Base-by-base conservation (phyloP, 2,888 invertebrate species). In the Seira sanloemensis region DNA sequence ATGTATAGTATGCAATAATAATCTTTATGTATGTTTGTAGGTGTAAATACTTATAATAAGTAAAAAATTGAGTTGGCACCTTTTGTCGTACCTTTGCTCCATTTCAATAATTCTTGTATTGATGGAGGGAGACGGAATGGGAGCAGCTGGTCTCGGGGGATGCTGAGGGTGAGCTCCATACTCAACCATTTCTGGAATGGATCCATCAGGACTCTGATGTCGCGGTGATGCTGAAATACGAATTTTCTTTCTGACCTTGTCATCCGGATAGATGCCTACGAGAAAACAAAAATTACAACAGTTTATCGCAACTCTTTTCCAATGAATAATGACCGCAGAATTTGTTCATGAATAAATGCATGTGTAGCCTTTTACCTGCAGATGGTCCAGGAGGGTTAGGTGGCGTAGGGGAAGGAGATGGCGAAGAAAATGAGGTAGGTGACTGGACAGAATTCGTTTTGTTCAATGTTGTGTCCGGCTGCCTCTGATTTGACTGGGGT, bases 361-460 rank as follows among this genome's bases (percentile, higher is more conserved):
- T n/a, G n/a, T n/a, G n/a, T n/a, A n/a, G n/a, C n/a, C n/a, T n/a
- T 50, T 26, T 79, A 87, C 87, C 87, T 76, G 85, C 78, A 18
- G 86, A 78, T 54, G 86, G 86, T 26, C 86, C 87, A 67, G 88
- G 87, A 23, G 86, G 87, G 66, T 88, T 88, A 54, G 89, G 89
- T 73, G 89, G 88, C 18, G 89, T 89, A 73, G 87, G 89, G 88
- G 89, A 88, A 87, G 89, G 89, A 88, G 90, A 92, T 92, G 66
- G 93, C 92, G 82, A 92, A 91, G 91, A 92, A 91, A 87, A 91
- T 91, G 77, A 92, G 92, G 80, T 92, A 92, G 90, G 92, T 84
- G 89, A 88, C 83, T 90, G 89, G 89, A 89, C 88, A 88, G 90
- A 89, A 87, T 90, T 89, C 80, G 86, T 84, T 87, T 89, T 89